Evolutionary conservation across 2,888 invertebrate species (phyloP).

Genomic region (Oligia latruncula): DNA sequence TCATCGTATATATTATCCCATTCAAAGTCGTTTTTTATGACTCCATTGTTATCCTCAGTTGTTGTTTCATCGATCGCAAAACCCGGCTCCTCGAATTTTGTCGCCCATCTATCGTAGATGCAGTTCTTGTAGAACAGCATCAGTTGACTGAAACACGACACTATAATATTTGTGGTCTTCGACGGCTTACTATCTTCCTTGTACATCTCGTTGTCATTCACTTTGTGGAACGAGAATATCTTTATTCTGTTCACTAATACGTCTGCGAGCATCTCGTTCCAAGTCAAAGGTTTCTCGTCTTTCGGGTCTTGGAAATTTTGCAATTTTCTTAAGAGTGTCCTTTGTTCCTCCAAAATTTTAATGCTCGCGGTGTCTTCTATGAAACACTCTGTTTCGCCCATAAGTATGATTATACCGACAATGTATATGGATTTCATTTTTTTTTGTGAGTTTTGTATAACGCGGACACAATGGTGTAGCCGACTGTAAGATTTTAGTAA

Average conservation of each 20-base stretch:
- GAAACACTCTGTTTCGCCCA: conserved; percentile 73
- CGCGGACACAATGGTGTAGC: conserved; percentile 77
- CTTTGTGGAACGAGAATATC: conserved; percentile 75
- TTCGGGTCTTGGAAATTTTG: conserved; percentile 76
- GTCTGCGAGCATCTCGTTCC: conserved; percentile 85
- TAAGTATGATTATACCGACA: conserved; percentile 77
- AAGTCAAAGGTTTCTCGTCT: conserved; percentile 76
- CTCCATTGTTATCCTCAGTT: conserved; percentile 47
- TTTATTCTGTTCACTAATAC: conserved; percentile 82
- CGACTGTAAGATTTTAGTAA: conserved; percentile 80
- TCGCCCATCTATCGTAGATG: conserved; percentile 74
- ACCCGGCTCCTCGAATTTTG: conserved; percentile 50
- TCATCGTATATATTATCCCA: conserved; percentile 77
- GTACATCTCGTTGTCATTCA: conserved; percentile 63
- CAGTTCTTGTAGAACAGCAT: conserved; percentile 78
- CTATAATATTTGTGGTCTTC: conserved; percentile 61
- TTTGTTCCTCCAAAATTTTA: conserved; percentile 74
- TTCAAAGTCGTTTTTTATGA: conserved; percentile 49
- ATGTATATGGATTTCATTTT: conserved; percentile 80
- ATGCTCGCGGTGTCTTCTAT: conserved; percentile 67
- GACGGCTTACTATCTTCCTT: conserved; percentile 51
- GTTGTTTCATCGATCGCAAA: conserved; percentile 34
- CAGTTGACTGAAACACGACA: conserved; percentile 75
- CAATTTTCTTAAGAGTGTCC: conserved; percentile 82
- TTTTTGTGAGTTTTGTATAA: conserved; percentile 74